Conservation (phyloP, 2,113 vertebrate genomes). For the Vimba vimba region DNA sequence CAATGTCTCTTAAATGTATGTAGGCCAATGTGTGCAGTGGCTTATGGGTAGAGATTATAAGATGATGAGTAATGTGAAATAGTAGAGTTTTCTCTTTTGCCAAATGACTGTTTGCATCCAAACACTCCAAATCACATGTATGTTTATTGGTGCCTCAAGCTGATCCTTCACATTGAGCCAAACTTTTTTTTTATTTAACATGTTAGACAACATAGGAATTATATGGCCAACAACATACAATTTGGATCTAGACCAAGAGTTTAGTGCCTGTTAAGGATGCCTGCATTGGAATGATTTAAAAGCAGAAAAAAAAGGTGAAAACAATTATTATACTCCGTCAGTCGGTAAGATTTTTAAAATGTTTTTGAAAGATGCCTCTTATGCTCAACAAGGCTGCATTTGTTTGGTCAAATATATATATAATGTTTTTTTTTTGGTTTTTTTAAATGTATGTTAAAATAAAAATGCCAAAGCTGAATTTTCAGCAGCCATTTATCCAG, state of each 20-base stretch:
- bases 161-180: neutral
- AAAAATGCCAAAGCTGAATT: too few species aligned
- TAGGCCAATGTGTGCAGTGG: conserved; percentile 14
- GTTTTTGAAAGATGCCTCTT: too few species aligned
- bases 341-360: too few species aligned
- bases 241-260: neutral
- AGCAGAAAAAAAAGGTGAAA: neutral
- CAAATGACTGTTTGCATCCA: neutral
- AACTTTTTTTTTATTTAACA: neutral
- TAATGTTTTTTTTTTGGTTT: too few species aligned
- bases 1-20: conserved; percentile 13
- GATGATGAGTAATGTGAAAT: conserved; percentile 18
- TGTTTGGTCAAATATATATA: too few species aligned
- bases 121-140: neutral
- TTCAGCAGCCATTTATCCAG: too few species aligned
- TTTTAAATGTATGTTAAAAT: too few species aligned
- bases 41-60: conserved; percentile 36
- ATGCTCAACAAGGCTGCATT: too few species aligned
- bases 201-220: neutral
- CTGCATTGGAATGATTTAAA: neutral
- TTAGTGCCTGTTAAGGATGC: neutral
- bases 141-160: neutral
- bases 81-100: neutral
- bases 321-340: too few species aligned
- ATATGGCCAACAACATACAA: neutral